Base-by-base conservation (phyloP, 2,888 invertebrate genomes). In the Leptopilina drosophilae region DNA sequence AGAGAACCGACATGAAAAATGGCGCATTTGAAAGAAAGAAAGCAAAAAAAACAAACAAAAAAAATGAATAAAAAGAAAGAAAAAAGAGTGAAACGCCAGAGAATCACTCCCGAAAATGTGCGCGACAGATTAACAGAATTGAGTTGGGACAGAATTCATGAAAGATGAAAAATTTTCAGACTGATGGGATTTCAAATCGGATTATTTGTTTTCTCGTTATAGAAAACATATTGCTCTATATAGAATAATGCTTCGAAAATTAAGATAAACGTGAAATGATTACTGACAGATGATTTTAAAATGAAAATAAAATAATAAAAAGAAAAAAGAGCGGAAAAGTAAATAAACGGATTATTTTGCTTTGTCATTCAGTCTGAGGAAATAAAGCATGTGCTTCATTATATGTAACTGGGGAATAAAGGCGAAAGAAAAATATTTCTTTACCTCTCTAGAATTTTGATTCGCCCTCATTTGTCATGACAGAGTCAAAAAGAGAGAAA, bases 101-200 rank as follows among this genome's bases (percentile, higher is more conserved):
- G 67, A 73, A 73, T 73, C 73, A 56, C 73, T 73, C 40, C 33
- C 40, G 56, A 73, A 73, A 42, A 73, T 73, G n/a, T 73, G 73
- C 73, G 73, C 73, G 73, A 73, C 73, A 73, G 73, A 73, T 73
- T 73, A 73, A 26, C 73, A n/a, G 56, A 73, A 73, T 73, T 56
- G 73, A 73, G 56, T 56, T 73, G 26, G 56, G 56, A 73, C 53
- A 73, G 73, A 26, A n/a, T 73, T 73, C 33, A 33, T 53, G 53
- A 40, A 59, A 73, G 73, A 73, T 73, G 64, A 59, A 73, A 53
- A 59, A n/a, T 59, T 73, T 73, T 73, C 56, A n/a, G 40, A 73
- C 73, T 33, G 53, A 40, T 56, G 73, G 56, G 40, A 73, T 73
- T 73, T 40, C 40, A 40, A 64, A 64, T 64, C 64, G 26, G 40